A percentile compares a stretch with the other conserved stretches of the same genome.
phyloP scores from a whole-genome alignment of 2,113 vertebrate species.

The Solea senegalensis region DNA sequence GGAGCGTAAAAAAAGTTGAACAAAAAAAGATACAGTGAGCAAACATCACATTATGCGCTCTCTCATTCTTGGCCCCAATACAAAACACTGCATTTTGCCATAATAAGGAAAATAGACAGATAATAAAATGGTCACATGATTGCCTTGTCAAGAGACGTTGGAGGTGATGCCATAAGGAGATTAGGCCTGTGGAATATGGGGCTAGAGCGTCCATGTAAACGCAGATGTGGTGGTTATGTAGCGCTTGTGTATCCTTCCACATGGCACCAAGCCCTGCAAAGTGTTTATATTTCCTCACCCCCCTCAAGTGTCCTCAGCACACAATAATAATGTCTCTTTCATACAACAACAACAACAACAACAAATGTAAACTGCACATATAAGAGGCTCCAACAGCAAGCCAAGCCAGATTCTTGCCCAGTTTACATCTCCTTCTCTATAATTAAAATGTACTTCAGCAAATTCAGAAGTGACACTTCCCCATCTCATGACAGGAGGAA shows the following conservation, averaged over 20 bases:
- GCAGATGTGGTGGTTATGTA: slow-evolving; percentile 48
- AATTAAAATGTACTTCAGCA: not conserved
- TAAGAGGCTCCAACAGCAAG: not conserved
- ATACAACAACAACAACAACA: slow-evolving; percentile 11
- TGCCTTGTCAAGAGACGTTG: not conserved
- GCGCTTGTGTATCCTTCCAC: slow-evolving; percentile 28
- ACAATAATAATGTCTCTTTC: slow-evolving; percentile 5
- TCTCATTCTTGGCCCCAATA: not conserved
- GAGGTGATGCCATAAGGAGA: not conserved
- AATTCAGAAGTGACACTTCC: slow-evolving; percentile 11
- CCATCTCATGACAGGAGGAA: slow-evolving; percentile 6
- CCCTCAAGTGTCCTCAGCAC: slow-evolving; percentile 8
- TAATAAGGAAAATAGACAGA: not conserved
- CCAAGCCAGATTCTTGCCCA: not conserved
- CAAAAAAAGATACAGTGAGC: not conserved
- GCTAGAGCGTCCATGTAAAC: slow-evolving; percentile 13
- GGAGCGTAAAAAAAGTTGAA: not conserved
- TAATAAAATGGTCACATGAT: not conserved
- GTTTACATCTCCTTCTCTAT: slow-evolving; percentile 6
- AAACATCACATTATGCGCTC: not conserved
- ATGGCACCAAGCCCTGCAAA: slow-evolving; percentile 24
- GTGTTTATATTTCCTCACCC: slow-evolving; percentile 37
- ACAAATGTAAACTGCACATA: not conserved
- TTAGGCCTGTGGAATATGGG: not conserved
- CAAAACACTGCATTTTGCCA: not conserved